These are phyloP conservation scores for Drosophila littoralis DNA, from an alignment of 1,140 invertebrate genomes.

Conservation along the genomic window DNA sequence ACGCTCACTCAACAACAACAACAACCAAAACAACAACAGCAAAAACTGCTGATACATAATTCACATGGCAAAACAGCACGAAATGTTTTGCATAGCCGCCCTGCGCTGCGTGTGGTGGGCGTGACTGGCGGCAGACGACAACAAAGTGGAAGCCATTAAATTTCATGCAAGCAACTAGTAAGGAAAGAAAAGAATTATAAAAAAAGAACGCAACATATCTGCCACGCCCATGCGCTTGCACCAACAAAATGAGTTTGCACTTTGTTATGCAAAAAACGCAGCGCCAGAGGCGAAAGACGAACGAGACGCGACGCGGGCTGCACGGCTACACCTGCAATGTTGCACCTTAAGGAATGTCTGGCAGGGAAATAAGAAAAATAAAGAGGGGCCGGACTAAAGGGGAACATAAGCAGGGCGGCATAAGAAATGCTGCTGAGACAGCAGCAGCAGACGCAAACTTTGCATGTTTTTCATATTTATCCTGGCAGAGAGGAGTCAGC, in stretches of 20 bases:
- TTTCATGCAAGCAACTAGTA: conserved; percentile 81
- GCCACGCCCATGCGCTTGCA: conserved; percentile 75
- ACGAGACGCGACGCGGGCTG: not conserved
- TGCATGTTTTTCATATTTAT: conserved; percentile 82
- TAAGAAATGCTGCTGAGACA: conserved; percentile 74
- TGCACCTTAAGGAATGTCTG: conserved; percentile 75
- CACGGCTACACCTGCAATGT: conserved; percentile 61
- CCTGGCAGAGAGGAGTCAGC: conserved; percentile 47
- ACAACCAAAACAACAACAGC: conserved; percentile 7
- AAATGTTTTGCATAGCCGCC: conserved; percentile 66
- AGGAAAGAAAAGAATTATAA: conserved; percentile 16
- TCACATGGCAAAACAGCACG: conserved; percentile 79
- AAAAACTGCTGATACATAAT: conserved; percentile 68
- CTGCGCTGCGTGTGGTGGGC: conserved; percentile 33
- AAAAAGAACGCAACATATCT: conserved; percentile 48
- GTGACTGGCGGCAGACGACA: conserved; percentile 58
- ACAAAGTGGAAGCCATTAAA: conserved; percentile 82
- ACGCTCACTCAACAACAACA: conserved; percentile 7
- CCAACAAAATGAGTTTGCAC: conserved; percentile 76
- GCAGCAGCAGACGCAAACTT: conserved; percentile 55
- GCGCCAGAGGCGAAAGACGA: not conserved
- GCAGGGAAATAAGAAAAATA: conserved; percentile 9
- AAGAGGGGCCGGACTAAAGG: not conserved
- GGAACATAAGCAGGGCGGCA: conserved; percentile 36
- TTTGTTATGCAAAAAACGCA: conserved; percentile 77